Evolutionary conservation across 2,113 vertebrate genomes (phyloP).

Genomic region (Felis chaus): DNA sequence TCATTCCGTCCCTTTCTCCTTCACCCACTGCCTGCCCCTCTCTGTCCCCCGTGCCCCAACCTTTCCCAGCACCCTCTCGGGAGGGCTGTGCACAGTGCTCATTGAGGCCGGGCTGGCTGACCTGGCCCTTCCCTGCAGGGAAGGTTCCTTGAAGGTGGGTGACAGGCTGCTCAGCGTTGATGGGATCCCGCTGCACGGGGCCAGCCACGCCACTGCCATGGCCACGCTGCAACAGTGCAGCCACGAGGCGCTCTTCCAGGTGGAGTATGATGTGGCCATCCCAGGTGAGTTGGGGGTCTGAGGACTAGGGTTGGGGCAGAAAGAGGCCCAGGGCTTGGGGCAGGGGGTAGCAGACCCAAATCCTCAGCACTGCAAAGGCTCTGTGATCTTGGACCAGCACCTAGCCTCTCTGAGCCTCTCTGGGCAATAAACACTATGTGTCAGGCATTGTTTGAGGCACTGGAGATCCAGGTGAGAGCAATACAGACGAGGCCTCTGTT

Average conservation of each 20-base stretch:
- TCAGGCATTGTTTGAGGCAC: background rate
- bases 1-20: background rate
- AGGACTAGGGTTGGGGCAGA: background rate
- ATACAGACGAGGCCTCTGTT: background rate
- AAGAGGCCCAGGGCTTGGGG: background rate
- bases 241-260: slow-evolving; percentile 96
- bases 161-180: slow-evolving; percentile 95
- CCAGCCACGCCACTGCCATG: slow-evolving; percentile 92
- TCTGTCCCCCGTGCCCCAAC: background rate
- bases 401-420: background rate
- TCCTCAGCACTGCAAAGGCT: background rate
- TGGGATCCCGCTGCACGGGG: slow-evolving; percentile 92
- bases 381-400: background rate
- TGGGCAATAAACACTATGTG: background rate
- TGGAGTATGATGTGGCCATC: slow-evolving; percentile 96
- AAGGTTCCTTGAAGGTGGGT: slow-evolving; percentile 94
- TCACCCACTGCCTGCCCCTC: background rate
- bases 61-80: accelerated
- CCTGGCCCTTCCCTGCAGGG: slow-evolving; percentile 82
- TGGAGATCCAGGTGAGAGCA: background rate
- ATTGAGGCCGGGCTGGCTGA: background rate
- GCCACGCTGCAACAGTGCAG: slow-evolving; percentile 93
- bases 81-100: background rate
- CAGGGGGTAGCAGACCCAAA: accelerated
- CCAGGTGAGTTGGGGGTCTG: slow-evolving; percentile 88